Evolutionary conservation across 2,113 vertebrate genomes (phyloP), one percentile per base, ranked within the genome.

Genomic region (Rhinopomastus cyanomelas): DNA sequence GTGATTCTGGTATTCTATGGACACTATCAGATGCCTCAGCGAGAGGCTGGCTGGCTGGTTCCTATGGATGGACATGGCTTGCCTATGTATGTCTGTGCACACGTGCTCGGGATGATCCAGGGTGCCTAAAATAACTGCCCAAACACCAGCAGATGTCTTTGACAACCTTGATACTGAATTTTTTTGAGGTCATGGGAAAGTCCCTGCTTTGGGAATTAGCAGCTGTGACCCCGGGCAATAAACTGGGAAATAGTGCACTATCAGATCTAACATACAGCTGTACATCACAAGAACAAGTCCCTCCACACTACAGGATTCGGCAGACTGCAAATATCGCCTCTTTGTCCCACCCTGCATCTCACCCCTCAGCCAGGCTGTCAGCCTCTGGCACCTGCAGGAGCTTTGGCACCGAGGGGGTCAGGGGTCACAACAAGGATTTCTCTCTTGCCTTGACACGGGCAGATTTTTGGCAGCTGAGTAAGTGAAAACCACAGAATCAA

Each of bases 121-220:
- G 36, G 37, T 86, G 74, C 73, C 53, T 39, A 57, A 93, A 96
- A 86, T 86, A 92, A 92, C 61, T 61, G 69, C 53, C 23, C 20
- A 49, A 92, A 57, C 77, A 62, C 61, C 23, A 27, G 65, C 83
- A 94, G 74, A 75, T 72, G 61, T 65, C 57, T 71, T n/a, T 48
- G 60, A 73, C 48, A 80, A 96, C 80, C 61, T 90, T 68, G n/a
- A 72, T 51, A 81, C 2, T 32, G 6, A 68, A 51, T 72, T 52
- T 82, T 86, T 53, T 46, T 15, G 51, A 93, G 39, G 90, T 78
- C 71, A 81, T 18, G 37, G 44, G 49, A 92, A 90, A 90, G 36
- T 3, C 36, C 16, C 23, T 17, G 8, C 55, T 77, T 39, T n/a
- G 81, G 19, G 17, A 12, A 78, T 32, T 46, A 81, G 49, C 21